Evolutionary conservation across 2,888 invertebrate genomes (phyloP).

Genomic region (Caenorhabditis panamensis): DNA sequence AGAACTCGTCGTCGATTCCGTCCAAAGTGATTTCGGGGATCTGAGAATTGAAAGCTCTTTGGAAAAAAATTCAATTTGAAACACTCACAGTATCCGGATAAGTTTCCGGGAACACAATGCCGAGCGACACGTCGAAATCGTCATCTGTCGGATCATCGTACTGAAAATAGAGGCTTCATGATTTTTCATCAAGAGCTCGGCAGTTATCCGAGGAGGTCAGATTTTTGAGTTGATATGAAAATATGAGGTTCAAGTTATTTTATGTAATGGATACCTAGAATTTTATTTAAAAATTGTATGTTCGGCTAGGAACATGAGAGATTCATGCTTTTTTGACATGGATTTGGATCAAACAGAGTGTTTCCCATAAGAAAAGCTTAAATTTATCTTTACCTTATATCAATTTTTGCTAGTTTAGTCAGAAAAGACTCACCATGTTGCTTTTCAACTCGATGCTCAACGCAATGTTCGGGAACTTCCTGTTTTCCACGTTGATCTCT

Average conservation of each 20-base stretch:
- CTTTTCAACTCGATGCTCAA: constrained; percentile 65
- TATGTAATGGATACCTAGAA: too few species aligned
- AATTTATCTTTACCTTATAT: background rate
- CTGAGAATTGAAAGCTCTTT: background rate
- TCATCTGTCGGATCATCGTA: constrained; percentile 54
- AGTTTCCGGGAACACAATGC: constrained; percentile 69
- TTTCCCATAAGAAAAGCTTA: too few species aligned
- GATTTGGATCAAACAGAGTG: too few species aligned
- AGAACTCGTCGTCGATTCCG: constrained; percentile 71
- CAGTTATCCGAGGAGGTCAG: too few species aligned
- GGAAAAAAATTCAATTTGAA: constrained; percentile 6
- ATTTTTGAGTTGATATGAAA: too few species aligned
- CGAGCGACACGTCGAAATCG: constrained; percentile 61
- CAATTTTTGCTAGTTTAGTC: too few species aligned
- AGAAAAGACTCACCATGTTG: constrained; percentile 47
- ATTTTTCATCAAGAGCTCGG: background rate
- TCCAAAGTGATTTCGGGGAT: constrained; percentile 70
- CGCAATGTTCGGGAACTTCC: constrained; percentile 64
- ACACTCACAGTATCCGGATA: constrained; percentile 73
- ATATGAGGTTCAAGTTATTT: too few species aligned
- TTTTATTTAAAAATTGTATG: too few species aligned
- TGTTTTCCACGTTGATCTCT: constrained; percentile 55
- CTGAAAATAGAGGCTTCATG: constrained; percentile 32
- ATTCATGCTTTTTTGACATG: too few species aligned
- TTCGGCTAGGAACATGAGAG: too few species aligned